phyloP scores from a whole-genome alignment of 2,888 invertebrate genomes.

The Papilio protenor region DNA sequence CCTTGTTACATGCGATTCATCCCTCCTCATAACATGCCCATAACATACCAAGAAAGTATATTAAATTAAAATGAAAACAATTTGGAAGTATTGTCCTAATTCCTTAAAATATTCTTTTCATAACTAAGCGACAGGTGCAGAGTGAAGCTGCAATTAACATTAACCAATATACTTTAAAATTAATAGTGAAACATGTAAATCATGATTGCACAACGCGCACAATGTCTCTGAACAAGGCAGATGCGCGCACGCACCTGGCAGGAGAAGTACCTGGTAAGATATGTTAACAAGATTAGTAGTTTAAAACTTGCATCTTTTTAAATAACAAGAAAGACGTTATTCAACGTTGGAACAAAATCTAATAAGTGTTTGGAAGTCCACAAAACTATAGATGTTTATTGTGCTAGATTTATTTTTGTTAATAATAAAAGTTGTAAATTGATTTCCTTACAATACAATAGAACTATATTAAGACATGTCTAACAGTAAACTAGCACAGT shows the following conservation, averaged over 20 bases:
- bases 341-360: not conserved
- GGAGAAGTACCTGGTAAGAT: constrained; percentile 8
- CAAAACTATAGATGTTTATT: no score
- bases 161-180: not conserved
- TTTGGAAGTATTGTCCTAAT: not conserved
- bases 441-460: not conserved
- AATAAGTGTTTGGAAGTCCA: no score
- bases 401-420: no score
- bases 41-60: not conserved
- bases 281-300: constrained; percentile 12
- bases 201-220: constrained; percentile 5
- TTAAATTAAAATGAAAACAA: not conserved
- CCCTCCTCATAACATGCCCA: no score
- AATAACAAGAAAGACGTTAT: not conserved
- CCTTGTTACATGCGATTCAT: no score
- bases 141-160: constrained; percentile 12
- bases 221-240: constrained; percentile 28
- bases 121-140: not conserved
- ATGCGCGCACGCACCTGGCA: constrained; percentile 34
- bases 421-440: no score
- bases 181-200: not conserved
- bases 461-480: not conserved
- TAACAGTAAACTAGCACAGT: not conserved
- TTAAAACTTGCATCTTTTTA: constrained; percentile 5
- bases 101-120: not conserved